Evolutionary conservation across 2,888 invertebrate genomes (phyloP), one percentile per base, ranked within the genome.

Genomic region (Drosophila fungiperda): DNA sequence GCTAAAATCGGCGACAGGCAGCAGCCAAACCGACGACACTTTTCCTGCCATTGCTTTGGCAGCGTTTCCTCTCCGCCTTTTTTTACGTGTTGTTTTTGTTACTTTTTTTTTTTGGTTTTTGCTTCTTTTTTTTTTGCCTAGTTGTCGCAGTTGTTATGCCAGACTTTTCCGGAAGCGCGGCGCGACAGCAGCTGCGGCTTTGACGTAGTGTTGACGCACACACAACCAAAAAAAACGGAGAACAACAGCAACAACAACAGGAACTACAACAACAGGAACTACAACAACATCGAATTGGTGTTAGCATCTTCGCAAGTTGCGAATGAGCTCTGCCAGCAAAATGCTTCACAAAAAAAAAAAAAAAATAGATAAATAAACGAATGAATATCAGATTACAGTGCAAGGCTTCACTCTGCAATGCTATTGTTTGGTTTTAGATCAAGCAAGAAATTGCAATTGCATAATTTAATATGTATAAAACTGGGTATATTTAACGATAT

Each of bases 111-210:
- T 33, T 29, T 1, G 23, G 12, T 35, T 32, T 54, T 64, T 64
- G 12, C 32, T 50, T 12, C 55, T 57, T 38, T 29, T 20, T 52
- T 60, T 57, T 53, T 60, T 53, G 60, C 66, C 67, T 73, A 73
- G 73, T 82, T 84, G 82, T 79, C 73, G 73, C 62, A 73, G 71
- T 83, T 82, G 83, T 78, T 71, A 63, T 77, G 73, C 73, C 84
- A 90, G 90, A 89, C 87, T 90, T 87, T 89, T 90, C 89, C 89
- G 89, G 89, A 90, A 89, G 87, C 90, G 74, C 87, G 90, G 83
- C 90, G 90, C 90, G 89, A 86, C 90, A 83, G 73, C 82, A 85
- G 85, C 84, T 79, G 83, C 80, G 77, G 79, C 80, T 87, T 85
- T 83, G 88, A 85, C 87, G 83, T 87, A 69, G 86, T 83, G 87